Base-by-base conservation (phyloP, 2,113 vertebrate genomes). In the Cephalophus harveyi region DNA sequence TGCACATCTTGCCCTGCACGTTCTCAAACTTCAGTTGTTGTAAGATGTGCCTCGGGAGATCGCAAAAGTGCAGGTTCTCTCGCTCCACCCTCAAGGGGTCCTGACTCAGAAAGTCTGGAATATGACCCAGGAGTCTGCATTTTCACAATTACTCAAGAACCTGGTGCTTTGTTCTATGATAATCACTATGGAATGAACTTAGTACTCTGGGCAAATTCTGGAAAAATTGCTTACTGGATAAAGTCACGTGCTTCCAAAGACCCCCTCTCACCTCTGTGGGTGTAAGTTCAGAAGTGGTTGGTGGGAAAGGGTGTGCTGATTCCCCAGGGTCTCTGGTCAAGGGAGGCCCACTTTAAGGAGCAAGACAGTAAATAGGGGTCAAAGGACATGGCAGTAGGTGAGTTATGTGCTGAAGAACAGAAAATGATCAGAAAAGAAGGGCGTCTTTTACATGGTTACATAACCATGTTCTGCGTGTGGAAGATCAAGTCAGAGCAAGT, bases 341-440 rank as follows among this genome's bases (percentile, higher is more conserved):
- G n/a, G 6, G 21, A 6, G 87, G 30, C 43, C 46, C 30, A 21
- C 17, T 43, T 40, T 40, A 88, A 94, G 50, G 15, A 64, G 27
- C 3, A 57, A 52, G 30, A 52, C 21, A 62, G 33, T 78, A 40
- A 25, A 54, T 9, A 25, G 78, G 23, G 36, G 13, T 50, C 59
- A 4, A 4, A 78, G 46, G 4, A 2, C 23, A 4, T 0, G 3
- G 46, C 43, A 2, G 36, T 8, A 91, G 54, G 23, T 28, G 43
- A 33, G 13, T 0, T 25, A 33, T n/a, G 1, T 30, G 43, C 71
- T 25, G 43, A 90, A 27, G 62, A 55, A 19, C 2, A 55, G 52
- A 50, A 57, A 92, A 40, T 5, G 27, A 40, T 6, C 23, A 21
- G 16, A 62, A 59, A 62, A 6, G 10, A 81, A 81, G 2, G 4